Base-by-base conservation (phyloP, 2,888 invertebrate genomes). In the Trissonchulus sp. region DNA sequence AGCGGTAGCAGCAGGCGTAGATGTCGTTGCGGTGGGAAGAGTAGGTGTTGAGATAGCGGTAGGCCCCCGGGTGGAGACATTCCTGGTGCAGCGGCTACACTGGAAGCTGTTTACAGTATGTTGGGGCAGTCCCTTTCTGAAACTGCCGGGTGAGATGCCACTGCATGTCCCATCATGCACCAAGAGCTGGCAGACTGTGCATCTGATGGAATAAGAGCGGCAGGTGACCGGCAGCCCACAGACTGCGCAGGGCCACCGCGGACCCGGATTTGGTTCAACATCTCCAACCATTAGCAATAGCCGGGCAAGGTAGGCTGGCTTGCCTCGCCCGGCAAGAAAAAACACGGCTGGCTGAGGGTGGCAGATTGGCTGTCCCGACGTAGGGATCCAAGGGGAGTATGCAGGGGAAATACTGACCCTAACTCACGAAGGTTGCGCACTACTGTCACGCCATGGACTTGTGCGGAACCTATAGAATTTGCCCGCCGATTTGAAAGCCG, bases 211-310 rank as follows among this genome's bases (percentile, higher is more conserved):
- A 23, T 48, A 48, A 23, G 48, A 48, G 48, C 48, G 48, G 48
- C 48, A 23, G 48, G 8, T 48, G 48, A 48, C 48, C 8, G 48
- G 48, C 48, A 48, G 48, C 48, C 48, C 48, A 23, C 68, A 65
- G 33, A 65, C 68, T 65, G 68, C 68, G n/a, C 68, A 65, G 18
- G 68, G 68, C 68, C 68, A 65, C n/a, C 68, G 68, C 35, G 68
- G 68, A 34, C 68, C 68, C 31, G 68, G 68, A 34, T 65, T 65
- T 15, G 31, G 33, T 65, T 65, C 68, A 65, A 65, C 35, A 28
- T 65, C 68, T 30, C 68, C 68, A 65, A n/a, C 68, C 35, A 33
- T 65, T 30, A 65, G 31, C 28, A 65, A n/a, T 28, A 48, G 48
- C 48, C 48, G 48, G 48, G 48, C 48, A 23, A 48, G 48, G 48